Conservation (phyloP, 2,113 vertebrate species). For the Rhea pennata region DNA sequence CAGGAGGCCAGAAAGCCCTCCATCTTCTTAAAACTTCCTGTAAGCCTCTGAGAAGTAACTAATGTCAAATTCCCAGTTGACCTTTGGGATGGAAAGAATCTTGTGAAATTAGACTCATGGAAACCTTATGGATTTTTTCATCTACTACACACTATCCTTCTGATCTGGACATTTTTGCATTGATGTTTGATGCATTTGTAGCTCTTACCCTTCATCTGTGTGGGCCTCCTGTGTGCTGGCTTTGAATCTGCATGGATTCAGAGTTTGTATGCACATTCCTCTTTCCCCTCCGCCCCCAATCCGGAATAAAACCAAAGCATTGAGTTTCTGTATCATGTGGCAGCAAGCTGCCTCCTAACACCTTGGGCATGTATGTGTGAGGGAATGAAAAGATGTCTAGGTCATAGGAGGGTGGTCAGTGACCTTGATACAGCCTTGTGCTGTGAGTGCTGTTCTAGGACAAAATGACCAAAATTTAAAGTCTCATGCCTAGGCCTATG, state of each 20-base stretch:
- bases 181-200: accelerated
- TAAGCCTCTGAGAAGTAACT: neutral
- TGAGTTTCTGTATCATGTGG: neutral
- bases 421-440: neutral
- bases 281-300: neutral
- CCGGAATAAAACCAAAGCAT: neutral
- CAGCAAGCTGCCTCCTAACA: neutral
- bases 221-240: accelerated
- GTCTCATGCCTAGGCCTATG: neutral
- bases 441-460: neutral
- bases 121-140: neutral
- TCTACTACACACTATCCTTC: neutral
- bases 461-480: neutral
- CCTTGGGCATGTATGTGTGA: no score
- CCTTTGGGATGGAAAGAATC: neutral
- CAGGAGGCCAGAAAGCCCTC: neutral
- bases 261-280: neutral
- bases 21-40: neutral
- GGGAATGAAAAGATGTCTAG: neutral
- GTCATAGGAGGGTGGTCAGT: neutral
- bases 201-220: neutral
- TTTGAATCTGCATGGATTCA: neutral
- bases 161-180: neutral
- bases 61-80: neutral
- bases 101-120: neutral